phyloP scores from a whole-genome alignment of 2,113 vertebrate genomes.

The Aptenodytes patagonicus region DNA sequence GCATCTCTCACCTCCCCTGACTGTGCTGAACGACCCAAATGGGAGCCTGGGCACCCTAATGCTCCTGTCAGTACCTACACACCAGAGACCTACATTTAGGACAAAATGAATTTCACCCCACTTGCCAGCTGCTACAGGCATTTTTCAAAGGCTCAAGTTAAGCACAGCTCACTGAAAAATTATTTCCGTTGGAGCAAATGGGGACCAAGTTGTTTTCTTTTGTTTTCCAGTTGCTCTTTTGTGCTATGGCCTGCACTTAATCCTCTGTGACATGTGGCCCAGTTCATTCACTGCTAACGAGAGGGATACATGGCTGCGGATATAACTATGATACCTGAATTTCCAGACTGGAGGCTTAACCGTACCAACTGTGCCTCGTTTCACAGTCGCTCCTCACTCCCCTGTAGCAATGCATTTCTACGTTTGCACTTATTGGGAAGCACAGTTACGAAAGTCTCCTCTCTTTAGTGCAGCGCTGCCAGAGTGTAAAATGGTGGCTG shows the following conservation, averaged over 20 bases:
- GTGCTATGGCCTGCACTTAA: neutral
- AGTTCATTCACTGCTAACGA: constrained; percentile 3
- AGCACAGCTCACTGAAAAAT: neutral
- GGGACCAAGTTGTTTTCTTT: neutral
- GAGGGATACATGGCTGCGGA: neutral
- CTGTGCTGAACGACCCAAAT: accelerated
- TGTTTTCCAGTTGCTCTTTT: constrained; percentile 6
- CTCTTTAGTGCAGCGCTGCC: neutral
- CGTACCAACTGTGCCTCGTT: neutral
- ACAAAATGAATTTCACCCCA: neutral
- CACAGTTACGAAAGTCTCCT: neutral
- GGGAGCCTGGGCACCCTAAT: neutral
- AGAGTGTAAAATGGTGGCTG: neutral
- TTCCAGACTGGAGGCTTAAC: neutral
- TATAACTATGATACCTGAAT: neutral
- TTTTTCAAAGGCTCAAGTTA: neutral
- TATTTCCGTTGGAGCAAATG: neutral
- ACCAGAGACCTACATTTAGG: neutral
- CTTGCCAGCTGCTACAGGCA: neutral
- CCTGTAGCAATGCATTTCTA: neutral
- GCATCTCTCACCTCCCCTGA: neutral
- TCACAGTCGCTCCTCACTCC: accelerated
- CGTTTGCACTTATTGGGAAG: neutral
- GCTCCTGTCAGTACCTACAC: accelerated
- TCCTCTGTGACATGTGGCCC: constrained; percentile 1